Percentiles rank a stretch among this genome's conserved stretches.
Conservation (phyloP, 2,113 vertebrate species). For the Sylvilagus bachmani region DNA sequence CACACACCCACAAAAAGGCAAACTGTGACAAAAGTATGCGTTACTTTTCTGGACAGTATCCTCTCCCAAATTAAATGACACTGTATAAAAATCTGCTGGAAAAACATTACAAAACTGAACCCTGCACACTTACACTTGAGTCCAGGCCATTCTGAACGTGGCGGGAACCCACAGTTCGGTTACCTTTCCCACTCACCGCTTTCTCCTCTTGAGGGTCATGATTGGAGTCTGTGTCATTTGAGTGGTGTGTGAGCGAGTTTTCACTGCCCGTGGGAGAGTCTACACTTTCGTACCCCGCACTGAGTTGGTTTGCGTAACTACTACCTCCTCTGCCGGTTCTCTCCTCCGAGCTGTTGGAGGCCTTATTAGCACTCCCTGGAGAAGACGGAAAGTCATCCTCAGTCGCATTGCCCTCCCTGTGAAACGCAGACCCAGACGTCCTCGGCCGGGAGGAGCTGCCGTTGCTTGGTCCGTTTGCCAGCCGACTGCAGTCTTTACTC, state of each 20-base stretch:
- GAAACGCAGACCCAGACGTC: constrained; percentile 94
- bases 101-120: constrained; percentile 93
- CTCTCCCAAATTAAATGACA: constrained; percentile 92
- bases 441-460: constrained; percentile 94
- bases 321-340: constrained; percentile 93
- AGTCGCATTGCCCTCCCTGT: constrained; percentile 95
- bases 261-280: constrained; percentile 99
- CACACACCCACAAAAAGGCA: constrained; percentile 87
- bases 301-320: constrained; percentile 95
- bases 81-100: constrained; percentile 91
- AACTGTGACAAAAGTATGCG: constrained; percentile 91
- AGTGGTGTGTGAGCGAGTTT: constrained; percentile 98
- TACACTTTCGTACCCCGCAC: constrained; percentile 99
- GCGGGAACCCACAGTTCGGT: constrained; percentile 97
- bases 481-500: constrained; percentile 95
- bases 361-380: constrained; percentile 95
- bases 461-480: constrained; percentile 98
- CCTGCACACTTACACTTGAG: constrained; percentile 92
- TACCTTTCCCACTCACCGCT: constrained; percentile 95
- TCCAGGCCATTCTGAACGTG: constrained; percentile 98
- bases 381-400: constrained; percentile 97
- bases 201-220: constrained; percentile 98
- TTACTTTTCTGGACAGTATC: constrained; percentile 91
- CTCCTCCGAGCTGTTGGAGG: constrained; percentile 97
- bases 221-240: constrained; percentile 99